Evolutionary conservation across 2,888 invertebrate genomes (phyloP).

Genomic region (Hedya salicella): DNA sequence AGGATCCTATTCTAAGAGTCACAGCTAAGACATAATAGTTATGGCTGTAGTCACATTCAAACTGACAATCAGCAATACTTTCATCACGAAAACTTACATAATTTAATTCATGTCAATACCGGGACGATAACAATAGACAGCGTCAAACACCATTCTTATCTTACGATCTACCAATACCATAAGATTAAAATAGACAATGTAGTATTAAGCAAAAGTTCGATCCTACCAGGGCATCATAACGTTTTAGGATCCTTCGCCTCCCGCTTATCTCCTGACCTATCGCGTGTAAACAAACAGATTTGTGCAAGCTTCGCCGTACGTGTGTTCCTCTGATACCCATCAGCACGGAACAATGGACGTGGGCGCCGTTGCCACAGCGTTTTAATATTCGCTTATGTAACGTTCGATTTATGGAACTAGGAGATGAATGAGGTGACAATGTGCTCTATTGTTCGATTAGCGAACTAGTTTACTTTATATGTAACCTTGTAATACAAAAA

Average conservation of each 20-base stretch:
- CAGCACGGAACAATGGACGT: conserved; percentile 30
- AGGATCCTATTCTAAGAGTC: too few species aligned
- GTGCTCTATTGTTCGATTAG: conserved; percentile 38
- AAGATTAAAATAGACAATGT: background rate
- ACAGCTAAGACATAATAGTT: too few species aligned
- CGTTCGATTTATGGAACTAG: conserved; percentile 25
- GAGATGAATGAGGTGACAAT: conserved; percentile 41
- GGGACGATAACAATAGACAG: too few species aligned
- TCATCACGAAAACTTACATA: too few species aligned
- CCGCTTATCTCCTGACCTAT: conserved; percentile 36
- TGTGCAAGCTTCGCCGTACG: conserved; percentile 38
- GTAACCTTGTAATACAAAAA: conserved; percentile 10
- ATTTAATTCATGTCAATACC: too few species aligned
- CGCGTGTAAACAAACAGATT: conserved; percentile 40
- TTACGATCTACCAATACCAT: too few species aligned
- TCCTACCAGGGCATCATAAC: conserved; percentile 18
- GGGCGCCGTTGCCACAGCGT: conserved; percentile 33
- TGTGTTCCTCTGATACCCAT: conserved; percentile 34
- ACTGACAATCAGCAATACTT: too few species aligned
- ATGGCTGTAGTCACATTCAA: too few species aligned
- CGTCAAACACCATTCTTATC: too few species aligned
- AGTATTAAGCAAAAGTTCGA: background rate
- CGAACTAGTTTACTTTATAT: conserved; percentile 34
- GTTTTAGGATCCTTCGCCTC: conserved; percentile 19
- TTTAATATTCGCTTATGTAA: conserved; percentile 40